Conservation (phyloP, 2,888 invertebrate species). For the Cheiracanthium punctorium region DNA sequence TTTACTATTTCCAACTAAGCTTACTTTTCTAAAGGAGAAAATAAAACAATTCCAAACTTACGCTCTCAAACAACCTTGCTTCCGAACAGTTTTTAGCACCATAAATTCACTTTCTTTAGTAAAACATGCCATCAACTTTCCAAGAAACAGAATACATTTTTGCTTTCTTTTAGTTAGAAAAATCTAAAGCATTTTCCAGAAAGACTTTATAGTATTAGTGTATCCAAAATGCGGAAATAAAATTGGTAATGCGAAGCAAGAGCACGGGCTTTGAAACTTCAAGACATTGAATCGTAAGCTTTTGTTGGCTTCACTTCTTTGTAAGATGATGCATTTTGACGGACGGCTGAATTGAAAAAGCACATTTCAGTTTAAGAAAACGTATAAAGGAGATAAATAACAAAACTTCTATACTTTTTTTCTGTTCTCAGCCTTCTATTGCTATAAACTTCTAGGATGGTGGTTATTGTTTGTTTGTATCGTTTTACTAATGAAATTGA, state of each 20-base stretch:
- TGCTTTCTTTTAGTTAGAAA: neutral
- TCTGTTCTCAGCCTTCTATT: too few species aligned
- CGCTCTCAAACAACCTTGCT: too few species aligned
- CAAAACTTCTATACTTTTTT: slow-evolving; percentile 36
- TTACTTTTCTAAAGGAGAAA: too few species aligned
- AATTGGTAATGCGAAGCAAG: slow-evolving; percentile 1
- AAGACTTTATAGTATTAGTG: slow-evolving; percentile 3
- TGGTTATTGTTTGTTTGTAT: too few species aligned
- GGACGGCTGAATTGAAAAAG: slow-evolving; percentile 30
- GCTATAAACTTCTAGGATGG: too few species aligned
- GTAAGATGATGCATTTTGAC: slow-evolving; percentile 15
- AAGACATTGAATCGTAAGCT: slow-evolving; percentile 13
- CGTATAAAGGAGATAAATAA: slow-evolving; percentile 45
- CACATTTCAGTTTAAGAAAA: slow-evolving; percentile 35
- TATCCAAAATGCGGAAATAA: slow-evolving; percentile 2
- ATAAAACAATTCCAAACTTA: too few species aligned
- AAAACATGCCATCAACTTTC: neutral
- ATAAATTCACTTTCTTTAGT: neutral
- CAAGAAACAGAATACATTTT: slow-evolving; percentile 5
- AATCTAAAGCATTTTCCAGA: neutral
- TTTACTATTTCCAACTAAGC: too few species aligned
- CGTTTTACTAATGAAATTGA: too few species aligned
- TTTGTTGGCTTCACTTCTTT: slow-evolving; percentile 1
- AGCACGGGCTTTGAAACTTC: slow-evolving; percentile 3
- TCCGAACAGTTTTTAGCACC: neutral